Base-by-base conservation (phyloP, 2,113 vertebrate genomes). In the Megaleporinus macrocephalus region DNA sequence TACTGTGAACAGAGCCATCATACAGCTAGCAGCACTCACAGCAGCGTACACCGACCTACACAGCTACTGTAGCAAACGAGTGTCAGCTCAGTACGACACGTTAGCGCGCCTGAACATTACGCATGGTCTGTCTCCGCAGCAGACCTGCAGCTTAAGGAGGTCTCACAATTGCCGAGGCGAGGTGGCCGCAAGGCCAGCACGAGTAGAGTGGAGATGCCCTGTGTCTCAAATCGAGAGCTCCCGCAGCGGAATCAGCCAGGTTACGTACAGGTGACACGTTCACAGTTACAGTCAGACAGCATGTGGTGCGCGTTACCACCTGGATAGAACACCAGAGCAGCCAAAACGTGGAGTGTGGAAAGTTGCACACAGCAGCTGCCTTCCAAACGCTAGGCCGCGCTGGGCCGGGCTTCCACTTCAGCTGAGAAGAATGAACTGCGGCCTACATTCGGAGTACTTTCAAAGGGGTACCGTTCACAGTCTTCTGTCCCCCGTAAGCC, bases 31-130 rank as follows among this genome's bases (percentile, higher is more conserved):
- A 62, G 7, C 26, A 57, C 51, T 9, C 49, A 51, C 49, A 51
- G 18, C 49, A 16, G 5, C 20, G 20, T 22, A 55, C 55, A 29
- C 36, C n/a, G 33, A 62, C 27, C 27, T n/a, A 72, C 63, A 65
- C 65, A 71, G 63, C 49, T 81, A 78, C 61, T 81, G 79, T 85
- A 85, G 83, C 83, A 78, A 63, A 30, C 30, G 47, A 69, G 1
- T 44, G 55, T 26, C 26, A 73, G 61, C 68, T 61, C 69, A 15
- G 30, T 36, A 36, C 22, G 33, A 66, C 73, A 62, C 59, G 20
- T 44, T 41, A 20, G n/a, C 7, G 33, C 18, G 33, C 66, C 59
- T 57, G 24, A 59, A 59, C 30, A 57, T 24, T 44, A 70, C n/a
- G 10, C 33, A 55, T 18, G n/a, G 63, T 69, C 76, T 44, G 41